Percentiles rank a stretch among this genome's conserved stretches.
These are phyloP conservation scores for Ctena decussata DNA, from an alignment of 2,888 invertebrate species.

Conservation along the genomic window DNA sequence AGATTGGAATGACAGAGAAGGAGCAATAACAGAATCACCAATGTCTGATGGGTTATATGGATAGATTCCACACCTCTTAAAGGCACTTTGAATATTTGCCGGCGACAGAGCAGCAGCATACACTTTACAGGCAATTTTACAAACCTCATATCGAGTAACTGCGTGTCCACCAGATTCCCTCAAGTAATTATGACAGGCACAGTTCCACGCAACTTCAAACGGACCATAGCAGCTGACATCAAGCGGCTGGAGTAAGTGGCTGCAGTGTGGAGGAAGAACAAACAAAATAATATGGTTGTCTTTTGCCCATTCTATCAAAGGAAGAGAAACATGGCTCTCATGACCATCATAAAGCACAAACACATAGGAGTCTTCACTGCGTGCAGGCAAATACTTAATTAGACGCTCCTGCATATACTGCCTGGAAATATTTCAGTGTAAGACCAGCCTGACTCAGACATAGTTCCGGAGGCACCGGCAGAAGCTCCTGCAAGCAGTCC, in stretches of 20 bases:
- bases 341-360: constrained; percentile 57
- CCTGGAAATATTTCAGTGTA: constrained; percentile 33
- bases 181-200: constrained; percentile 28
- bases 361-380: background rate
- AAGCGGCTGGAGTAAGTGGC: constrained; percentile 46
- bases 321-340: constrained; percentile 36
- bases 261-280: constrained; percentile 54
- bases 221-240: constrained; percentile 49
- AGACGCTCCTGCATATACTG: constrained; percentile 37
- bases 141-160: background rate
- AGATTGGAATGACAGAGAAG: background rate
- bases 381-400: constrained; percentile 2
- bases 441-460: constrained; percentile 45
- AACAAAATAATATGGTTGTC: constrained; percentile 41
- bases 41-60: background rate
- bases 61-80: background rate
- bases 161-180: constrained; percentile 16
- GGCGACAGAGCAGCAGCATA: background rate
- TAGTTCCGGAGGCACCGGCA: constrained; percentile 32
- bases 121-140: background rate
- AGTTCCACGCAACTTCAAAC: constrained; percentile 26
- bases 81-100: background rate
- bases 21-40: background rate
- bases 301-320: constrained; percentile 43
- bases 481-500: constrained; percentile 34